phyloP scores from a whole-genome alignment of 2,113 vertebrate genomes.

The Microcebus lehilahytsara region DNA sequence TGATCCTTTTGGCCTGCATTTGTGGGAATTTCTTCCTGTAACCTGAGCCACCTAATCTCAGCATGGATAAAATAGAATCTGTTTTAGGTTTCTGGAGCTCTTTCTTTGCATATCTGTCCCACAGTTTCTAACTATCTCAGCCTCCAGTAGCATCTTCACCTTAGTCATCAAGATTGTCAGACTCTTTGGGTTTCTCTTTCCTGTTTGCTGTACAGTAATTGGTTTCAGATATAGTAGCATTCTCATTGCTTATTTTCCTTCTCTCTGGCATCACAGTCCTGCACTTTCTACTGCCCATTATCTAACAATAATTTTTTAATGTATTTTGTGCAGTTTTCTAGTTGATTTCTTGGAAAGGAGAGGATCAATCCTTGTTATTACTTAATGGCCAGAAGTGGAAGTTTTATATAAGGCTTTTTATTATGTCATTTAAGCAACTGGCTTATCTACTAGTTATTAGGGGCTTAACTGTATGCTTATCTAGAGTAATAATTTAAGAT shows the following conservation, averaged over 20 bases:
- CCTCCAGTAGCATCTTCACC: neutral
- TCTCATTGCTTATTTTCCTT: neutral
- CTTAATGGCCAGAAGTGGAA: neutral
- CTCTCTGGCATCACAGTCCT: neutral
- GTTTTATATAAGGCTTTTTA: neutral
- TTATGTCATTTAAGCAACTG: neutral
- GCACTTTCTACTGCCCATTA: neutral
- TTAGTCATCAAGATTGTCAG: neutral
- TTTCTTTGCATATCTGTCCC: neutral
- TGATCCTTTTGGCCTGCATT: neutral
- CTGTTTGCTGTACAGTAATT: neutral
- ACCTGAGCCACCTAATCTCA: neutral
- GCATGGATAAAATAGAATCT: neutral
- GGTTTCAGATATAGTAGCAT: neutral
- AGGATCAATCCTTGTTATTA: neutral
- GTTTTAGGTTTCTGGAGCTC: neutral
- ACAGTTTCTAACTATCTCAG: neutral
- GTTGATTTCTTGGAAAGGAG: neutral
- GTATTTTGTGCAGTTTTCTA: neutral
- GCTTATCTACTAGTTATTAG: neutral
- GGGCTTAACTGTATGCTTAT: neutral
- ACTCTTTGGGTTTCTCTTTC: neutral
- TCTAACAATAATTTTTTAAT: neutral
- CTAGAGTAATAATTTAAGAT: neutral
- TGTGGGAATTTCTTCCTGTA: neutral